Evolutionary conservation across 1,140 invertebrate genomes (phyloP).

Genomic region (Eueides isabella): DNA sequence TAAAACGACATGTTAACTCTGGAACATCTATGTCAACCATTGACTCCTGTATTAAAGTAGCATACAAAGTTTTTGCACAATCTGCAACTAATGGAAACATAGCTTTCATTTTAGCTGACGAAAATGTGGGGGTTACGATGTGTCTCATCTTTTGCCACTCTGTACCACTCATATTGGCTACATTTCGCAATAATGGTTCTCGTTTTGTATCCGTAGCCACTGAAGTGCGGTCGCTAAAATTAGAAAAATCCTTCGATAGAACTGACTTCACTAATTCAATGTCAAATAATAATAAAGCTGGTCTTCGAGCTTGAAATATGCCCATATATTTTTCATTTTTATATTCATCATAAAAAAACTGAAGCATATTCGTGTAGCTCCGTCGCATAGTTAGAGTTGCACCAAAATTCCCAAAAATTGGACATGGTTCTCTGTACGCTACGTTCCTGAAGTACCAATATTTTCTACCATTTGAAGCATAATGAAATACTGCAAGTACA

Average conservation of each 20-base stretch:
- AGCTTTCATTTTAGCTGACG: slow-evolving; percentile 79
- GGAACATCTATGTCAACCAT: slow-evolving; percentile 63
- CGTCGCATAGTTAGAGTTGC: slow-evolving; percentile 63
- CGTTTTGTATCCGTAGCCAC: slow-evolving; percentile 70
- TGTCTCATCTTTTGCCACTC: slow-evolving; percentile 78
- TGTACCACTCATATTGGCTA: slow-evolving; percentile 75
- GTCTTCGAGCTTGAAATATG: slow-evolving; percentile 74
- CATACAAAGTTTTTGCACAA: slow-evolving; percentile 63
- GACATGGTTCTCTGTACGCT: slow-evolving; percentile 71
- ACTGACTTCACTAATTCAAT: slow-evolving; percentile 76
- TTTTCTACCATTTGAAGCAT: slow-evolving; percentile 65
- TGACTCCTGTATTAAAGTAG: slow-evolving; percentile 46
- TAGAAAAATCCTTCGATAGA: slow-evolving; percentile 75
- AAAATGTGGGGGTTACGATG: slow-evolving; percentile 77
- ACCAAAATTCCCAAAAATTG: slow-evolving; percentile 76
- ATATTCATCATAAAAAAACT: slow-evolving; percentile 67
- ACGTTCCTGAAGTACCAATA: slow-evolving; percentile 69
- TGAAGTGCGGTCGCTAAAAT: slow-evolving; percentile 75
- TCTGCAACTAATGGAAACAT: slow-evolving; percentile 78
- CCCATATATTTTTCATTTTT: slow-evolving; percentile 66
- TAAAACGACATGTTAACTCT: slow-evolving; percentile 66
- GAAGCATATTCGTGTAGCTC: slow-evolving; percentile 68
- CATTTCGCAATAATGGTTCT: slow-evolving; percentile 72
- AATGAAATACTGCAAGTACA: slow-evolving; percentile 67
- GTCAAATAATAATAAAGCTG: slow-evolving; percentile 75